These are phyloP conservation scores for Lochmaea crataegi DNA, from an alignment of 2,888 invertebrate genomes.

Conservation along the genomic window DNA sequence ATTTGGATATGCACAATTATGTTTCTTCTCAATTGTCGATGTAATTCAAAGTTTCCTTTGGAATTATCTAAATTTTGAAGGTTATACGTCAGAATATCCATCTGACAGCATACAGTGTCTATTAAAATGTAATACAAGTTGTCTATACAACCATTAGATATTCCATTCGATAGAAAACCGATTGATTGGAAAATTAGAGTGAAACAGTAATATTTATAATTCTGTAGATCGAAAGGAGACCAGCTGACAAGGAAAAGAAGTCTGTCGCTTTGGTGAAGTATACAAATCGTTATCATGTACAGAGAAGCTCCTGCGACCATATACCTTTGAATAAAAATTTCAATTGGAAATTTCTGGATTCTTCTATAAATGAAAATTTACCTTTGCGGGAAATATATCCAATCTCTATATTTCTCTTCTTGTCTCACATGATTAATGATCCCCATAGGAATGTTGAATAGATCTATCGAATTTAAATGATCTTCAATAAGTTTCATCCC, in stretches of 20 bases:
- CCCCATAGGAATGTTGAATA: background rate
- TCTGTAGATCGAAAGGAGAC: constrained; percentile 8
- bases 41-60: background rate
- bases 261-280: background rate
- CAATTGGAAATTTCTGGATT: background rate
- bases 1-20: background rate
- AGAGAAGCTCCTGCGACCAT: background rate
- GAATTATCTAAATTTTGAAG: constrained; percentile 1
- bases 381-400: constrained; percentile 17
- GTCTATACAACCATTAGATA: constrained; percentile 6
- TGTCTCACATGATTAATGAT: background rate
- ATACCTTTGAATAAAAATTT: background rate
- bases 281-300: background rate
- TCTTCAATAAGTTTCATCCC: background rate
- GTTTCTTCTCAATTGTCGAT: background rate
- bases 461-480: background rate
- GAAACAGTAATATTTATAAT: constrained; percentile 1
- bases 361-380: background rate
- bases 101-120: constrained; percentile 16
- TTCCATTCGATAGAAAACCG: background rate
- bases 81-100: constrained; percentile 21
- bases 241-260: constrained; percentile 1
- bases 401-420: background rate
- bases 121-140: constrained; percentile 12
- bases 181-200: constrained; percentile 2